phyloP scores from a whole-genome alignment of 2,888 invertebrate genomes.

The Cryptus armator region DNA sequence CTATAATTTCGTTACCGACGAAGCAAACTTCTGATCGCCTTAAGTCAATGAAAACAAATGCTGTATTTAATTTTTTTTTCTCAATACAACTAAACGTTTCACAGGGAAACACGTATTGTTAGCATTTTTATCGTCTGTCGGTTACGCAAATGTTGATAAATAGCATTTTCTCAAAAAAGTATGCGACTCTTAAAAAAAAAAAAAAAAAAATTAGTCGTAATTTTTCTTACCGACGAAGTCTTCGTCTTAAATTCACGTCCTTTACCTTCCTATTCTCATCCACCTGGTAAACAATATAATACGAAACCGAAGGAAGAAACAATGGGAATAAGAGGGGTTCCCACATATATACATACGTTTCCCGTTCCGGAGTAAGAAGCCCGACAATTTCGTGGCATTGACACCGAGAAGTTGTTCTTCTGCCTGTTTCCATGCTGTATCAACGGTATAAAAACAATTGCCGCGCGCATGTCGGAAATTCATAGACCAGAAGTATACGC shows the following conservation, averaged over 20 bases:
- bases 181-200: too few species aligned
- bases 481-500: neutral
- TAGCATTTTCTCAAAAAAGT: too few species aligned
- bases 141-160: too few species aligned
- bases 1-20: too few species aligned
- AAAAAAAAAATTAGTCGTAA: too few species aligned
- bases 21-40: too few species aligned
- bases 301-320: constrained; percentile 16
- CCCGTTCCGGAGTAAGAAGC: constrained; percentile 77
- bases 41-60: too few species aligned
- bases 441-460: constrained; percentile 70
- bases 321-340: constrained; percentile 71
- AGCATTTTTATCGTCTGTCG: too few species aligned
- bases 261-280: neutral
- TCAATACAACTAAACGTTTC: too few species aligned
- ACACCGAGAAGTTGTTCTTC: constrained; percentile 73
- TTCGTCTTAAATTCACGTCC: neutral
- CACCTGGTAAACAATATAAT: neutral
- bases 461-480: constrained; percentile 10
- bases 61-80: too few species aligned
- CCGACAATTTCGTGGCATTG: constrained; percentile 80
- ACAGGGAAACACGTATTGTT: too few species aligned
- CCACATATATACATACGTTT: constrained; percentile 75
- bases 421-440: constrained; percentile 30
- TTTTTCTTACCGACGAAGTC: neutral